Evolutionary conservation across 2,113 vertebrate species (phyloP).

Genomic region (Acrocephalus arundinaceus): DNA sequence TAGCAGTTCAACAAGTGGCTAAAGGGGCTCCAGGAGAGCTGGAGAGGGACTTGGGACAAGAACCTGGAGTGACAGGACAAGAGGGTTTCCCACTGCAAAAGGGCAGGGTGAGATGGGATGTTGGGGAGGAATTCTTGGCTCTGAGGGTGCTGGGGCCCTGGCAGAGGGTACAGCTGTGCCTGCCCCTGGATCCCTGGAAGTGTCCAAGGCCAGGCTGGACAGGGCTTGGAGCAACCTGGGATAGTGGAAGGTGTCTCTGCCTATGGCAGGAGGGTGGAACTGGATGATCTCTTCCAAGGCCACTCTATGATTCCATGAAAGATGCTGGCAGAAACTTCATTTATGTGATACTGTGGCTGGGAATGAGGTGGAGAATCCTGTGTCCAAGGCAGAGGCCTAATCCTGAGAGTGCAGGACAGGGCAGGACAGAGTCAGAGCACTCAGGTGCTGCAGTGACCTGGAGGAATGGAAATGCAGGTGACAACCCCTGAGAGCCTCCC

Average conservation of each 20-base stretch:
- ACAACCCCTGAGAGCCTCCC: neutral
- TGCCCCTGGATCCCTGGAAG: neutral
- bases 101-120: neutral
- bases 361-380: neutral
- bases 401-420: neutral
- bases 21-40: neutral
- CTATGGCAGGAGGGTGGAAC: neutral
- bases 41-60: neutral
- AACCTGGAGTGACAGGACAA: neutral
- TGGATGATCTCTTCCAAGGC: neutral
- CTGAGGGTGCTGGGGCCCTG: neutral
- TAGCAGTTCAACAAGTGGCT: neutral
- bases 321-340: fast-evolving
- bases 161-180: neutral
- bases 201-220: fast-evolving
- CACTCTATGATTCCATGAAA: neutral
- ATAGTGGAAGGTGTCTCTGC: neutral
- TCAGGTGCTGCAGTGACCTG: neutral
- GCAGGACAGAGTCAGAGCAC: neutral
- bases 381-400: neutral
- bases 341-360: neutral
- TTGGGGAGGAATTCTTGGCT: neutral
- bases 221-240: fast-evolving
- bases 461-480: neutral
- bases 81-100: neutral